Evolutionary conservation across 2,113 vertebrate genomes (phyloP), one percentile per base, ranked within the genome.

Genomic region (Spea multiplicata): DNA sequence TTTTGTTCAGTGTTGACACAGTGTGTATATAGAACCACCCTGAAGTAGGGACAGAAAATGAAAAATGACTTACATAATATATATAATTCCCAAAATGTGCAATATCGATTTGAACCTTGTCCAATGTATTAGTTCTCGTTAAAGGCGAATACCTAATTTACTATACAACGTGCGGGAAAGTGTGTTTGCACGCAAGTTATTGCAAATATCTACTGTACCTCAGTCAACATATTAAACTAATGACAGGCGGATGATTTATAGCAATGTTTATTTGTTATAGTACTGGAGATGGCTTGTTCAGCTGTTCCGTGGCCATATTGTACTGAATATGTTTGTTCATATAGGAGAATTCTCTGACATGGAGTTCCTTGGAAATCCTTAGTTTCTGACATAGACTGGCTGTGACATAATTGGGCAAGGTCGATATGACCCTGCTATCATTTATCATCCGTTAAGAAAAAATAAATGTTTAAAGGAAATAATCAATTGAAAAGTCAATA

Each of bases 61-160:
- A 80, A 61, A 68, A 80, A 80, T 80, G 71, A 52, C 48, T 71
- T 65, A 70, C 59, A 64, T 49, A 72, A 79, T 62, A 79, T 62
- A 79, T 71, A 78, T 78, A 68, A 78, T 64, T 67, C 67, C 55
- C 59, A 73, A 66, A 79, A 55, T 66, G 45, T 66, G 69, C 55
- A 65, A 72, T 79, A 79, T 79, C 73, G 77, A 79, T 79, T 79
- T 79, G 7, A 66, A 73, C 70, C 66, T 66, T 16, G 48, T 9
- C 44, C 77, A 73, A 79, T 66, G 53, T 73, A 53, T 72, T 57
- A 73, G 73, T 73, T 73, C 61, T 55, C 66, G 62, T 70, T 47
- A 57, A 64, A 66, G 62, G 70, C 49, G 67, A 73, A 46, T 30
- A 66, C 70, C 57, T 79, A 13, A 79, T 79, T 79, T 79, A 73